Evolutionary conservation across 2,888 invertebrate species (phyloP).

Genomic region (Coenonympha glycerion): DNA sequence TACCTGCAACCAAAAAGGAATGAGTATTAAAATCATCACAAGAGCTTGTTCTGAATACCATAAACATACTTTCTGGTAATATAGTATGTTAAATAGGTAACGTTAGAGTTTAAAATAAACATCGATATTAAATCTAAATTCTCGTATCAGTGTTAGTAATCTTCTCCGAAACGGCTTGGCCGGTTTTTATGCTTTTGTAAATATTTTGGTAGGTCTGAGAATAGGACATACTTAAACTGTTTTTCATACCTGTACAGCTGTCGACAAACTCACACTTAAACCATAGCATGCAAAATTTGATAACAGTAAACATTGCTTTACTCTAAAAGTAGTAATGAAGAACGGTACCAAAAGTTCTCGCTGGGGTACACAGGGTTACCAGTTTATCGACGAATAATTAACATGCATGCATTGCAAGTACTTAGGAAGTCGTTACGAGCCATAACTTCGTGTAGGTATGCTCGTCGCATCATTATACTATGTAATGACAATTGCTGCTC

Average conservation of each 20-base stretch:
- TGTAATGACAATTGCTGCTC: conserved; percentile 52
- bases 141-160: no score
- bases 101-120: no score
- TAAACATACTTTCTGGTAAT: background rate
- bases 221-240: no score
- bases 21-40: conserved; percentile 35
- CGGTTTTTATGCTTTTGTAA: no score
- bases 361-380: conserved; percentile 1
- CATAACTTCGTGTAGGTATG: conserved; percentile 26
- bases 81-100: no score
- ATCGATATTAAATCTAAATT: no score
- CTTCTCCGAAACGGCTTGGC: no score
- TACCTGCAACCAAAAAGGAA: conserved; percentile 56
- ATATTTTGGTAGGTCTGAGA: no score
- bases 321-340: background rate
- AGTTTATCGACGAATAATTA: conserved; percentile 39
- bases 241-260: no score
- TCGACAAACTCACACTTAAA: no score
- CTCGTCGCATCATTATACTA: conserved; percentile 41
- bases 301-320: background rate
- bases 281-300: no score
- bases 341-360: background rate
- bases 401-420: conserved; percentile 47
- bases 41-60: conserved; percentile 1
- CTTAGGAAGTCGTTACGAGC: conserved; percentile 51